Conservation (phyloP, 2,113 vertebrate genomes). For the Ochotona princeps region DNA sequence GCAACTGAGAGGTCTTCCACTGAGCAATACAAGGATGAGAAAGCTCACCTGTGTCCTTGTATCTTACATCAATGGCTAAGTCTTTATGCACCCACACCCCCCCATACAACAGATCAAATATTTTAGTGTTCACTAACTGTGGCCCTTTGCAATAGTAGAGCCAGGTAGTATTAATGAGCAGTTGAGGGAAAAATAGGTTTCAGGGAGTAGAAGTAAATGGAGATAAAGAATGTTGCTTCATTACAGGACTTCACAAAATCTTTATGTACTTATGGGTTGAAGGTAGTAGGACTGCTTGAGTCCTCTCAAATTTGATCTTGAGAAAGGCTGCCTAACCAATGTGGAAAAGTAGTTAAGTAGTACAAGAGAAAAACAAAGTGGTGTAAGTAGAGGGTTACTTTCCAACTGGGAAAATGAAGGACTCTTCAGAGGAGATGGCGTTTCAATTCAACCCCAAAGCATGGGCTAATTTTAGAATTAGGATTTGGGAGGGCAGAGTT, state of each 20-base stretch:
- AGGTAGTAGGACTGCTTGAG: too few relatives aligned
- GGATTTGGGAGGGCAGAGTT: background rate
- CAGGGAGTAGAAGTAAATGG: background rate
- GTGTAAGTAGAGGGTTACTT: background rate
- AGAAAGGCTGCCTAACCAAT: too few relatives aligned
- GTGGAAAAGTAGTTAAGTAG: background rate
- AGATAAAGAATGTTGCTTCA: too few relatives aligned
- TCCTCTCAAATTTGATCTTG: too few relatives aligned
- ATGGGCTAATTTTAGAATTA: background rate
- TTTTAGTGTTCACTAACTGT: background rate
- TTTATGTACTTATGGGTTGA: too few relatives aligned
- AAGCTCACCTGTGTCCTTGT: too few relatives aligned
- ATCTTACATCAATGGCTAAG: background rate
- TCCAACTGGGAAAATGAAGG: background rate
- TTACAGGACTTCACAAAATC: too few relatives aligned
- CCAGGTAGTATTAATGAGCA: background rate
- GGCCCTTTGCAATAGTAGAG: background rate
- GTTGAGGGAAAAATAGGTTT: background rate
- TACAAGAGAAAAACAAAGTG: background rate
- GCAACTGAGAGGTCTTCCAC: too few relatives aligned
- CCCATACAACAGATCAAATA: background rate
- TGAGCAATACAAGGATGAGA: too few relatives aligned
- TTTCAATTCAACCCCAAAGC: background rate
- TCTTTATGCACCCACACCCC: too few relatives aligned
- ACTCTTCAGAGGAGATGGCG: background rate